Evolutionary conservation across 2,113 vertebrate species (phyloP).

Genomic region (Apodemus speciosus): DNA sequence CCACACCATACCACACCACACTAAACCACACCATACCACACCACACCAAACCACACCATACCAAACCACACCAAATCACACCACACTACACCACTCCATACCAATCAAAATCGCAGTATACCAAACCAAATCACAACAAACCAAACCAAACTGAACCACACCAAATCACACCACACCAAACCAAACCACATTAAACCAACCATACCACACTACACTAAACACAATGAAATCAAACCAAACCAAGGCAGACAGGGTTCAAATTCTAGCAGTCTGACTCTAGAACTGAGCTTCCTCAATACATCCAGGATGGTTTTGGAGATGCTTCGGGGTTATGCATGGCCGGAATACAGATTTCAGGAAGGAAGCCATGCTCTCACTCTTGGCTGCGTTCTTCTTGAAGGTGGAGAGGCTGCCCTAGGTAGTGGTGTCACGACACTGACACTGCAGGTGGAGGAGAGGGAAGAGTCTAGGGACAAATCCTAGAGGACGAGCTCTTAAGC

Average conservation of each 20-base stretch:
- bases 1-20: background rate
- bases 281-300: background rate
- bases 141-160: background rate
- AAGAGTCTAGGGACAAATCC: background rate
- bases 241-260: background rate
- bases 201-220: background rate
- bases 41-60: background rate
- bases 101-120: background rate
- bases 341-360: background rate
- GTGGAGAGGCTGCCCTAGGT: background rate
- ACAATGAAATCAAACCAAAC: background rate
- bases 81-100: fast-evolving
- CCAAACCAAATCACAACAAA: background rate
- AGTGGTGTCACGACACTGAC: background rate
- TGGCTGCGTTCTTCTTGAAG: background rate
- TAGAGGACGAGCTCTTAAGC: background rate
- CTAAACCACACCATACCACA: no score
- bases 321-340: no score
- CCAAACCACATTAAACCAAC: no score
- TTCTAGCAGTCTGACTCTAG: no score
- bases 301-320: background rate
- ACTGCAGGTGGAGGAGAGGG: no score
- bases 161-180: no score
- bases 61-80: no score
- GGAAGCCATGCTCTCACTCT: background rate